Evolutionary conservation across 2,888 invertebrate species (phyloP), one percentile per base, ranked within the genome.

Genomic region (Eupsilia transversa): DNA sequence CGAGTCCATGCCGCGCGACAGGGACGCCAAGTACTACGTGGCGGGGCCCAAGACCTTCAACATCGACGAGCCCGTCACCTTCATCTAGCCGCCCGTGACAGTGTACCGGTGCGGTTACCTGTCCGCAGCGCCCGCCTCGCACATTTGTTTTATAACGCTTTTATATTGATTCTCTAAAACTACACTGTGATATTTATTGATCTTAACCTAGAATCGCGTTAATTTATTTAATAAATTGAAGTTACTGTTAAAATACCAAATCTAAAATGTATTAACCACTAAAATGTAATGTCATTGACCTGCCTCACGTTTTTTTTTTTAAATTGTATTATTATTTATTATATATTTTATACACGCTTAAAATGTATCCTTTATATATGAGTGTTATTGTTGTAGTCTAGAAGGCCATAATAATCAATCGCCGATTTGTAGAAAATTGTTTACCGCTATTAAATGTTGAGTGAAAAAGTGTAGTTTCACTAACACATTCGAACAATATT

Each of bases 21-120:
- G 71, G 12, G 87, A 92, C 87, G 87, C 89, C 66, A 78, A 80
- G 71, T 93, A 92, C 87, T 92, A 90, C 91, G 90, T 94, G 82
- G 93, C 96, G 76, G 96, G 96, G 4, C 96, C 97, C 41, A 94
- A 94, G 86, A 97, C 97, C 12, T 97, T 94, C 91, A 93, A 97
- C 89, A 97, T 97, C 77, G 97, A 97, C 93, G 96, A 96, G 88
- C 97, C 97, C 46, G 93, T 97, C 66, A 57, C 79, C 27, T 87
- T 85, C 81, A 81, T 86, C 9, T 92, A 89, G 82, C 35, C 6
- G 41, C 43, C n/a, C 70, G 46, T 23, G 23, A 46, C 46, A 20
- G 66, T 35, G 41, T 27, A 17, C 10, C 23, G 38, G 12, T 46
- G 56, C 60, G 73, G 38, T 7, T 1, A 2, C 23, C 33, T 2